These are phyloP conservation scores for Varanus salvator DNA, from an alignment of 2,113 vertebrate genomes.

Conservation along the genomic window DNA sequence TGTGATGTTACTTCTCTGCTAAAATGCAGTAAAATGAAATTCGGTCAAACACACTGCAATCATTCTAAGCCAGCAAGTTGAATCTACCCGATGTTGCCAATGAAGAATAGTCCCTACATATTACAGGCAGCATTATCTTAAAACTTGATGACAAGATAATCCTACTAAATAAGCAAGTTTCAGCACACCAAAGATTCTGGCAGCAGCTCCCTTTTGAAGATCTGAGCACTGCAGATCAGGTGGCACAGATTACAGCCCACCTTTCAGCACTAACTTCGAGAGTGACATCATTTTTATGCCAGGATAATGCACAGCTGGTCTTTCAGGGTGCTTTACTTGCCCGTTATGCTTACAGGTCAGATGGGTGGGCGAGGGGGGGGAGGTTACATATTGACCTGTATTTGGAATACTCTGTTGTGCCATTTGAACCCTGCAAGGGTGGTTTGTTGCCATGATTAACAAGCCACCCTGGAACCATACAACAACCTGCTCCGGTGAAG, in stretches of 20 bases:
- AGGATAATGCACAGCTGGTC: background rate
- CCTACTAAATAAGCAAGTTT: constrained; percentile 1
- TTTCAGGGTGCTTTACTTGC: too few species aligned
- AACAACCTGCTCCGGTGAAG: too few species aligned
- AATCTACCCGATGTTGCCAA: background rate
- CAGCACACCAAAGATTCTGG: background rate
- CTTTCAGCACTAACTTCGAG: background rate
- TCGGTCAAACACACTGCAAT: background rate
- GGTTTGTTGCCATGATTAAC: too few species aligned
- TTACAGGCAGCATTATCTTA: background rate
- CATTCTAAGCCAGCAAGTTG: background rate
- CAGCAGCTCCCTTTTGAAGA: background rate
- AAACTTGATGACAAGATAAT: constrained; percentile 12
- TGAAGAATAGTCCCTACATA: constrained; percentile 23
- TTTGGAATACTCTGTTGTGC: too few species aligned
- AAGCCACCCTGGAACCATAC: too few species aligned
- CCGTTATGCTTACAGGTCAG: too few species aligned
- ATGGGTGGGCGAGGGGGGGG: too few species aligned
- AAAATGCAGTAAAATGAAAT: constrained; percentile 21
- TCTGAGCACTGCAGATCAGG: background rate
- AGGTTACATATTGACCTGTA: too few species aligned
- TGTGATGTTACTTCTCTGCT: constrained; percentile 17
- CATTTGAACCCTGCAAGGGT: too few species aligned
- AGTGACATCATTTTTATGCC: background rate
- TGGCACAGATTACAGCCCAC: constrained; percentile 4